Evolutionary conservation across 2,888 invertebrate genomes (phyloP).

Genomic region (Portevinia maculata): DNA sequence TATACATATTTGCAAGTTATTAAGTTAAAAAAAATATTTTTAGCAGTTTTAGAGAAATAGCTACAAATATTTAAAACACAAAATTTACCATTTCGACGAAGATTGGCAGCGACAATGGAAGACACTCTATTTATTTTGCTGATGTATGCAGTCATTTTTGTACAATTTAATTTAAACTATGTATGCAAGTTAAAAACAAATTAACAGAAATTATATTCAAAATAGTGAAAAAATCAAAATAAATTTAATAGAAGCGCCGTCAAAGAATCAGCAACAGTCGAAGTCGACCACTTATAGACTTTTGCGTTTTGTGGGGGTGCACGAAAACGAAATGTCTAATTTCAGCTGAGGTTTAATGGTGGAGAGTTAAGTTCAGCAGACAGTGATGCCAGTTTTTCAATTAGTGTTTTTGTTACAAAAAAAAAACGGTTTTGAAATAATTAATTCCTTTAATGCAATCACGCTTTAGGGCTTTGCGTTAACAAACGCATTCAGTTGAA

Average conservation of each 20-base stretch:
- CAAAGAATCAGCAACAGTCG: constrained; percentile 19
- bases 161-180: constrained; percentile 6
- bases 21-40: no score
- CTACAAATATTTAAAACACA: constrained; percentile 1
- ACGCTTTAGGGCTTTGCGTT: no score
- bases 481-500: no score
- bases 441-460: no score
- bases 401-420: no score
- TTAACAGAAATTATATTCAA: not conserved
- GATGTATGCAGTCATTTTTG: constrained; percentile 61
- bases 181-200: constrained; percentile 24
- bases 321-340: constrained; percentile 26
- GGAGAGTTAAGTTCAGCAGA: constrained; percentile 31
- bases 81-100: constrained; percentile 66
- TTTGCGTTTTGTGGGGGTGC: not conserved
- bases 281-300: constrained; percentile 13
- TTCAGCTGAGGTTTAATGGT: not conserved
- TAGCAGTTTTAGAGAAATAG: not conserved
- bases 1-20: no score
- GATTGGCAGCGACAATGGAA: constrained; percentile 55
- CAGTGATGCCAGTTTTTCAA: no score
- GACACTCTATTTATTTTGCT: constrained; percentile 59
- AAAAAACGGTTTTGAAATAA: no score
- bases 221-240: constrained; percentile 18
- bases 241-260: constrained; percentile 19